Evolutionary conservation across 2,797 vertebrate species (phyloP).

Genomic region (Mycteria americana): DNA sequence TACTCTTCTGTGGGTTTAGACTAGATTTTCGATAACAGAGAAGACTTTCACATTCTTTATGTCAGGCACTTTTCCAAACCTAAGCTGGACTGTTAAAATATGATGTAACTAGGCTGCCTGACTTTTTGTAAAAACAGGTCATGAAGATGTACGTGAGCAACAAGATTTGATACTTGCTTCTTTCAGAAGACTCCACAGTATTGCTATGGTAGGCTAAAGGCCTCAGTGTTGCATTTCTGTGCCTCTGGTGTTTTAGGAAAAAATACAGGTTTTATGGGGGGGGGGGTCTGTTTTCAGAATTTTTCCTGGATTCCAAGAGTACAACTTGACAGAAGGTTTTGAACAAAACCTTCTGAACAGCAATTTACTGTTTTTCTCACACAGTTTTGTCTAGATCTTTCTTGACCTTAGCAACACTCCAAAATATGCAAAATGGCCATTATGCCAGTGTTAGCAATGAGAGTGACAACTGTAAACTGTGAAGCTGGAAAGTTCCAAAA

Average conservation of each 20-base stretch:
- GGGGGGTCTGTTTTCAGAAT: not conserved
- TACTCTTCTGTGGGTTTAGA: not conserved
- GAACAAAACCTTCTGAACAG: not conserved
- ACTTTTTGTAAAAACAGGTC: not conserved
- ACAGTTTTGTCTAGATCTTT: not conserved
- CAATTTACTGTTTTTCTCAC: not conserved
- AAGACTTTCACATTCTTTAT: not conserved
- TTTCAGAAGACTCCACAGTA: not conserved
- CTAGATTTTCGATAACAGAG: not conserved
- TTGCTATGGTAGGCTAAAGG: not conserved
- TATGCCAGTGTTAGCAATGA: not conserved
- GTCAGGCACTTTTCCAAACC: not conserved
- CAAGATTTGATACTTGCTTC: not conserved
- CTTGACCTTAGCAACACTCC: not conserved
- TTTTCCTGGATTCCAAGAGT: not conserved
- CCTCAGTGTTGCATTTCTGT: not conserved
- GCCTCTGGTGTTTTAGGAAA: not conserved
- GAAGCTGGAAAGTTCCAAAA: not conserved
- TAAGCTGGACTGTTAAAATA: not conserved
- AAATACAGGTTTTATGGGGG: not conserved
- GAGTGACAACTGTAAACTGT: not conserved
- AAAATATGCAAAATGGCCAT: not conserved
- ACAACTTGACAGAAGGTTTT: not conserved
- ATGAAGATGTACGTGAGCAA: not conserved
- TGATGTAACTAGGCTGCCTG: not conserved